Percentiles rank a stretch among this genome's conserved stretches.
These are phyloP conservation scores for Halyomorpha halys DNA, from an alignment of 1,140 invertebrate species.

Conservation along the genomic window DNA sequence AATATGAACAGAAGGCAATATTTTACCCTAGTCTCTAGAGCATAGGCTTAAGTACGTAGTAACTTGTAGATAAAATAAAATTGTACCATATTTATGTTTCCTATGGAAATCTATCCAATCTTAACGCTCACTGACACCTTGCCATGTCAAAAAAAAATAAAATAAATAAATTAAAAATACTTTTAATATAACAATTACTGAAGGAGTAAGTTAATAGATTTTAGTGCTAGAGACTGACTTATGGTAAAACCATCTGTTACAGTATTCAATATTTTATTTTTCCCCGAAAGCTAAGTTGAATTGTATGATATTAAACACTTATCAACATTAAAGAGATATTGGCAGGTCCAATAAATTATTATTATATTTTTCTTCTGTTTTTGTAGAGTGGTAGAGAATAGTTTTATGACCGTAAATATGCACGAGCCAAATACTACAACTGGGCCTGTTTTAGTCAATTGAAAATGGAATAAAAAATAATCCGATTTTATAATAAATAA, in stretches of 20 bases:
- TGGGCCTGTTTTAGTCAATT: conserved; percentile 17
- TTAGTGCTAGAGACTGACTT: conserved; percentile 5
- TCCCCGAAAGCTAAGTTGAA: background rate
- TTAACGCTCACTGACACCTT: conserved; percentile 22
- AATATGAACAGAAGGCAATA: conserved; percentile 28
- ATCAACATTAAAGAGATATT: conserved; percentile 11
- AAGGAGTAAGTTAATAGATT: background rate
- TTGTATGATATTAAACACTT: background rate
- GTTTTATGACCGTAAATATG: conserved; percentile 6
- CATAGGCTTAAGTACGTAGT: conserved; percentile 12
- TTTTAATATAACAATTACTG: conserved; percentile 8
- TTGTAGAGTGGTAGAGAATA: background rate
- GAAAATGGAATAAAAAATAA: background rate
- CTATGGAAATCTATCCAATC: conserved; percentile 25
- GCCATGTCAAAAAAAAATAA: conserved; percentile 3
- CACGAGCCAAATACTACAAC: conserved; percentile 8
- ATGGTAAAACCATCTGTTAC: conserved; percentile 12
- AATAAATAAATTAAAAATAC: background rate
- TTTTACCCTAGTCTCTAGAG: conserved; percentile 21
- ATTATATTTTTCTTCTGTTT: conserved; percentile 7
- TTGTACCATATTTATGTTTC: conserved; percentile 21
- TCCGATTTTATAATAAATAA: background rate
- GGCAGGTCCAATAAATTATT: conserved; percentile 6
- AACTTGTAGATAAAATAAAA: conserved; percentile 5
- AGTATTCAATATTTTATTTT: conserved; percentile 12